These are phyloP conservation scores for Lytechinus pictus DNA, from an alignment of 35 echinoderm and acorn worm genomes.

Conservation along the genomic window DNA sequence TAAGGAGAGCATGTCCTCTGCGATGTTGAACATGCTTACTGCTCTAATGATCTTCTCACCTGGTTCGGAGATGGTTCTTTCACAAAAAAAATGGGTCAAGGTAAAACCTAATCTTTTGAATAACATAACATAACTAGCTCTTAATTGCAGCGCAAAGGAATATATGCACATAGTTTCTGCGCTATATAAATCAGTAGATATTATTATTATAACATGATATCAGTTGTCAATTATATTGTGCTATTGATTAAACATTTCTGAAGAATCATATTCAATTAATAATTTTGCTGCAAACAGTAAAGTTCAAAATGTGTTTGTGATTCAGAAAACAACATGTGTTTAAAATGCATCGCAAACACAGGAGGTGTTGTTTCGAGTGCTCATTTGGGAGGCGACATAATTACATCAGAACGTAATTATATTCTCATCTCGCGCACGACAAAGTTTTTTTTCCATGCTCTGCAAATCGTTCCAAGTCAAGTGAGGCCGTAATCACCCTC, in stretches of 20 bases:
- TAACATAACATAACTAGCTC: too few species aligned
- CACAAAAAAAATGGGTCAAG: neutral
- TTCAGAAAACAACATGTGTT: neutral
- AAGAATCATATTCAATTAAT: too few species aligned
- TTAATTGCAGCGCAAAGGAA: too few species aligned
- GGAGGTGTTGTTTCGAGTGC: neutral
- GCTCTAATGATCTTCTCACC: neutral
- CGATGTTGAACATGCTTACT: neutral
- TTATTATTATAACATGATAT: neutral
- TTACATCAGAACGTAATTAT: constrained; percentile 48
- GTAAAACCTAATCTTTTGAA: neutral
- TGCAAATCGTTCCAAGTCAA: constrained; percentile 37
- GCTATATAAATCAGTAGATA: too few species aligned
- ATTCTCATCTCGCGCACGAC: constrained; percentile 38
- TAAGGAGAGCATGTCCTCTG: neutral
- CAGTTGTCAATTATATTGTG: neutral
- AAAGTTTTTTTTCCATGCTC: constrained; percentile 30
- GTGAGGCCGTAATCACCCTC: constrained; percentile 46
- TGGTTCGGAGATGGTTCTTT: neutral
- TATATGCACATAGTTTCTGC: neutral
- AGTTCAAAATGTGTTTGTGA: neutral
- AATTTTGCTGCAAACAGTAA: neutral
- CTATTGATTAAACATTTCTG: neutral
- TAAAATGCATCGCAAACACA: neutral
- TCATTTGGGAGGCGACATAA: neutral